Conservation (phyloP, 2,113 vertebrate genomes). For the Grus americana region DNA sequence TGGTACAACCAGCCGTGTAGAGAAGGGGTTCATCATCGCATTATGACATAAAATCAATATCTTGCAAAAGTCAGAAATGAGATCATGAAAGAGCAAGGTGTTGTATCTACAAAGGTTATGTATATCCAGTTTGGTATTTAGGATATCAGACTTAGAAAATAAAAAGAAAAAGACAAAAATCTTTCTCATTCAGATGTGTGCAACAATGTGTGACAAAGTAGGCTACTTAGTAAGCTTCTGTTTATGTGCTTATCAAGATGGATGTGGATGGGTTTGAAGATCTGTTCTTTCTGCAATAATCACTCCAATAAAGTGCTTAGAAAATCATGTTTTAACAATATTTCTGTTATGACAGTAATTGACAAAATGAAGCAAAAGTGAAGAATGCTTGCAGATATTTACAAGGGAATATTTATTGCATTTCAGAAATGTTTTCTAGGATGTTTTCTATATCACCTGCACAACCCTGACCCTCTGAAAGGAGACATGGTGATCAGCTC, state of each 20-base stretch:
- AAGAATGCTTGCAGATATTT: not conserved
- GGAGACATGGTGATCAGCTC: not conserved
- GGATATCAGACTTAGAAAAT: not conserved
- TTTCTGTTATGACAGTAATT: not conserved
- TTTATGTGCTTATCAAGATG: not conserved
- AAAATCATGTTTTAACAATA: not conserved
- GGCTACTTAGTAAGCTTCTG: not conserved
- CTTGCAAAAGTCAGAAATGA: conserved; percentile 13
- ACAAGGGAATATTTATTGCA: not conserved
- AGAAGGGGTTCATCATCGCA: not conserved
- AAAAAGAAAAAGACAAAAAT: not conserved
- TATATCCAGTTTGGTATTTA: conserved; percentile 24
- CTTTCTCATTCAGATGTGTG: not conserved
- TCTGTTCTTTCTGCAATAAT: not conserved
- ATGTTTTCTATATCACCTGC: not conserved
- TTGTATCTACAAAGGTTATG: conserved; percentile 24
- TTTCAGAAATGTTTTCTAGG: not conserved
- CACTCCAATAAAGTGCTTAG: not conserved
- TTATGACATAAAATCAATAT: conserved; percentile 47
- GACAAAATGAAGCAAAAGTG: not conserved
- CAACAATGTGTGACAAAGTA: not conserved
- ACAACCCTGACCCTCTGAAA: not conserved
- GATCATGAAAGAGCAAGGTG: conserved; percentile 38
- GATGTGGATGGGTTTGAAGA: not conserved
- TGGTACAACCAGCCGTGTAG: not conserved